Conservation (phyloP, 2,888 invertebrate species). For the Amphipyra berbera region DNA sequence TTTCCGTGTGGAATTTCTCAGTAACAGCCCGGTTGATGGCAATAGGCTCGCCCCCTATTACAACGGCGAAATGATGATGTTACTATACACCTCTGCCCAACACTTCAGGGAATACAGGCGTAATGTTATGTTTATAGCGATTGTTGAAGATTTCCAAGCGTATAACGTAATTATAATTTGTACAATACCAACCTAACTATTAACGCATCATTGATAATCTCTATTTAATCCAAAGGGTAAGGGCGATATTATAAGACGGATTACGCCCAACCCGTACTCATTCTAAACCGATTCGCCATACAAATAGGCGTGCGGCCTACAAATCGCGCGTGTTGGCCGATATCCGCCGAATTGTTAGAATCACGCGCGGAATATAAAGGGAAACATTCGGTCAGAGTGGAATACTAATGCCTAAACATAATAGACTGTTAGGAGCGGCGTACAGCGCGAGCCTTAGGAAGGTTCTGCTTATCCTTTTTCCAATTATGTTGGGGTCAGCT, state of each 20-base stretch:
- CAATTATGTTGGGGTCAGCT: too few species aligned
- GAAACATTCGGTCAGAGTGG: slow-evolving; percentile 59
- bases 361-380: slow-evolving; percentile 63
- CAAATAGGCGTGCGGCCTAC: slow-evolving; percentile 49
- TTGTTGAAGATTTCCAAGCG: too few species aligned
- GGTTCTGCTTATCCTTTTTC: too few species aligned
- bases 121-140: too few species aligned
- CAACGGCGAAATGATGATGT: too few species aligned
- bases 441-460: slow-evolving; percentile 4
- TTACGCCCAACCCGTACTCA: slow-evolving; percentile 33
- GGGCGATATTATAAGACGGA: slow-evolving; percentile 28
- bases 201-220: background rate
- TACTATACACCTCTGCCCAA: too few species aligned
- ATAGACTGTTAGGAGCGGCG: slow-evolving; percentile 52
- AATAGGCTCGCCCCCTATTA: too few species aligned
- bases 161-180: too few species aligned
- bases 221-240: background rate
- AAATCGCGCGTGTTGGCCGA: slow-evolving; percentile 55
- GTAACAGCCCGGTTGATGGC: too few species aligned
- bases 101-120: too few species aligned
- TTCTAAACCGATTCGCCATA: slow-evolving; percentile 49
- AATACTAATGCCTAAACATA: slow-evolving; percentile 63
- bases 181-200: background rate
- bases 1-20: too few species aligned
- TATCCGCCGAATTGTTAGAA: slow-evolving; percentile 59